Percentiles rank a stretch among this genome's conserved stretches.
phyloP scores from a whole-genome alignment of 1,140 invertebrate species.

The Coelopa frigida region DNA sequence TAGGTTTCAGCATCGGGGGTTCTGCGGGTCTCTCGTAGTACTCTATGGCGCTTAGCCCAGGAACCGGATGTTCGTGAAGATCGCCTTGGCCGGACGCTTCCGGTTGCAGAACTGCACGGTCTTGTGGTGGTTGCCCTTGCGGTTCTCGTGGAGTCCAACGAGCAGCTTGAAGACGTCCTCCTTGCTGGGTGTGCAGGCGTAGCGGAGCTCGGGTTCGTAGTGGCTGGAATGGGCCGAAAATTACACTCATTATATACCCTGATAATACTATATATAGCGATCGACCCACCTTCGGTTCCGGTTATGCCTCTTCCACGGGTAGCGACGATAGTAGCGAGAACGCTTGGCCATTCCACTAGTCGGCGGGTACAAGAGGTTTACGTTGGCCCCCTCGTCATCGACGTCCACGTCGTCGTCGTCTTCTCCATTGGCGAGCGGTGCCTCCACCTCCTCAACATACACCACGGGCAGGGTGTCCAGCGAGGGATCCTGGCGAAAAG shows the following conservation, averaged over 20 bases:
- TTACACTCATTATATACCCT: neutral
- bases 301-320: constrained; percentile 54
- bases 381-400: neutral
- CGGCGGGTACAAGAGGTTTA: neutral
- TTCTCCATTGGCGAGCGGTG: neutral
- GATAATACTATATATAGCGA: neutral
- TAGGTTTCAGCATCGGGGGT: too few relatives aligned
- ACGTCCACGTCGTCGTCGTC: constrained; percentile 1
- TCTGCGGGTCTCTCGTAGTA: too few relatives aligned
- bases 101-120: constrained; percentile 57
- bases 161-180: constrained; percentile 54
- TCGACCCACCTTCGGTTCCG: constrained; percentile 36
- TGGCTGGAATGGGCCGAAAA: constrained; percentile 24
- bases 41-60: constrained; percentile 47
- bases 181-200: constrained; percentile 52
- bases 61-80: constrained; percentile 59
- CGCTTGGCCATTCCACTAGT: constrained; percentile 42
- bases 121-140: constrained; percentile 49
- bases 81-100: constrained; percentile 49
- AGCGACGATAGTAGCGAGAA: constrained; percentile 53
- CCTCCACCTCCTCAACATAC: constrained; percentile 43
- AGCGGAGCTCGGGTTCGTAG: constrained; percentile 52
- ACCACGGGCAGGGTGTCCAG: constrained; percentile 43
- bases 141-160: constrained; percentile 53
- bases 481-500: constrained; percentile 25